Base-by-base conservation (phyloP, 2,888 invertebrate genomes). In the Cerastoderma edule region DNA sequence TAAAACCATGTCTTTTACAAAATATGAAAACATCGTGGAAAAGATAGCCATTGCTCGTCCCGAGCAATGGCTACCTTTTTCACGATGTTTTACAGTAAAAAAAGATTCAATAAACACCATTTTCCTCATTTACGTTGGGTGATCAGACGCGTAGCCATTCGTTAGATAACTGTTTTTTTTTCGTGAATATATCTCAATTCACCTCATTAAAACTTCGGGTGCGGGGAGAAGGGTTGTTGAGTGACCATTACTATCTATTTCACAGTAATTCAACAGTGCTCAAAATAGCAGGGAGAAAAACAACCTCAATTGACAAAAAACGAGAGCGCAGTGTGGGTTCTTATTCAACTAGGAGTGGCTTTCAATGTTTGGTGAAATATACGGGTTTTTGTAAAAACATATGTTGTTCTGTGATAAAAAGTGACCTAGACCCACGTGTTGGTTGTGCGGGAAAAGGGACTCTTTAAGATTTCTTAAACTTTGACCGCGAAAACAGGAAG, bases 81-180 rank as follows among this genome's bases (percentile, higher is more conserved):
- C 50, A 50, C 50, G 22, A 50, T 50, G 50, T 50, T 50, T 50
- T 50, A n/a, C n/a, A n/a, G n/a, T n/a, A n/a, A n/a, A n/a, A n/a
- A n/a, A n/a, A n/a, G n/a, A n/a, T n/a, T n/a, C n/a, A n/a, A n/a
- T n/a, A n/a, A n/a, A n/a, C n/a, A n/a, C n/a, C n/a, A n/a, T n/a
- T n/a, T n/a, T n/a, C n/a, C n/a, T n/a, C n/a, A n/a, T n/a, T n/a
- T n/a, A n/a, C n/a, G n/a, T n/a, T n/a, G n/a, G n/a, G n/a, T n/a
- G n/a, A n/a, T n/a, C n/a, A n/a, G n/a, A n/a, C n/a, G n/a, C n/a
- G n/a, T n/a, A n/a, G n/a, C n/a, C n/a, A n/a, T n/a, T n/a, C n/a
- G n/a, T n/a, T n/a, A n/a, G n/a, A n/a, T n/a, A n/a, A n/a, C n/a
- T n/a, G n/a, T n/a, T n/a, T n/a, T n/a, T n/a, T n/a, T n/a, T n/a